Percentiles rank a stretch among this genome's conserved stretches.
These are phyloP conservation scores for Cetoscarus ocellatus DNA, from an alignment of 2,797 vertebrate genomes.

Conservation along the genomic window DNA sequence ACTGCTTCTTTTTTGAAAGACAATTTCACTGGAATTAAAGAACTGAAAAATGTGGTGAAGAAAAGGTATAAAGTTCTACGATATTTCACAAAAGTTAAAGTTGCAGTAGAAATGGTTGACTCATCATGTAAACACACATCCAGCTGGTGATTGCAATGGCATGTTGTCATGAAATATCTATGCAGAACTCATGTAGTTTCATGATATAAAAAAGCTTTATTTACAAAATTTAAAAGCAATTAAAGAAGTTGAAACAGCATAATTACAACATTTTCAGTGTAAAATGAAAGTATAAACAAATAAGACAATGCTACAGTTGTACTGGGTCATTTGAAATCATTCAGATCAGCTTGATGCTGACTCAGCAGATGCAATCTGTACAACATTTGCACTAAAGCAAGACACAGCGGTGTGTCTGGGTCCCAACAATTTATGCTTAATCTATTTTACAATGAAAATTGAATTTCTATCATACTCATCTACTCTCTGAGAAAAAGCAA, in stretches of 20 bases:
- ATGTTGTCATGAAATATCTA: constrained; percentile 1
- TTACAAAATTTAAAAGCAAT: constrained; percentile 70
- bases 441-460: neutral
- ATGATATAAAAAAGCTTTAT: constrained; percentile 79
- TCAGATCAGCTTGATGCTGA: constrained; percentile 60
- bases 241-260: constrained; percentile 79
- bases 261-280: constrained; percentile 92
- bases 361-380: constrained; percentile 70
- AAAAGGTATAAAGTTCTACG: too few species aligned
- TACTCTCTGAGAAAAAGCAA: constrained; percentile 9
- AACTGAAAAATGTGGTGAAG: too few species aligned
- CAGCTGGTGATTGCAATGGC: neutral
- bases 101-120: neutral
- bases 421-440: neutral
- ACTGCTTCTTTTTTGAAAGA: too few species aligned
- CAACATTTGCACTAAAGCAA: constrained; percentile 67
- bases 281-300: constrained; percentile 89
- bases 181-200: constrained; percentile 3
- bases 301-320: constrained; percentile 88
- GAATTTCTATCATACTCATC: constrained; percentile 1
- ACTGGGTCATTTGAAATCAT: constrained; percentile 89
- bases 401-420: constrained; percentile 25
- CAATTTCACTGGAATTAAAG: too few species aligned
- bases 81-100: too few species aligned
- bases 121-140: neutral